phyloP scores from a whole-genome alignment of 2,797 vertebrate genomes.

The Neosilurus mollespiculum region DNA sequence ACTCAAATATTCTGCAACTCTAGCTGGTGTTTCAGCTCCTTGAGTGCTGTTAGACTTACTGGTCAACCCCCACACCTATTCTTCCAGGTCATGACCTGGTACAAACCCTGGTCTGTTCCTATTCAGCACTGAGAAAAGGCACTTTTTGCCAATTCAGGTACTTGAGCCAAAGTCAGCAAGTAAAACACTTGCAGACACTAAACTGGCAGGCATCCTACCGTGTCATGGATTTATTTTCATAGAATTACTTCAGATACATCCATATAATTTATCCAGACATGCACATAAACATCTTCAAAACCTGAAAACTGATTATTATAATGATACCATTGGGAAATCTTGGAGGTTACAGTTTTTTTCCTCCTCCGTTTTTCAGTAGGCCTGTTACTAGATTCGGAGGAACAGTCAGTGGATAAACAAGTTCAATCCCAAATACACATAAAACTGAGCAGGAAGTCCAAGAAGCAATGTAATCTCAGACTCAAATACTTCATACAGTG shows the following conservation, averaged over 20 bases:
- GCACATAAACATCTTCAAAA: slow-evolving; percentile 12
- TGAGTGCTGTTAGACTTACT: slow-evolving; percentile 1
- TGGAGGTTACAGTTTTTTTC: not conserved
- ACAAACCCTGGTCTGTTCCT: slow-evolving; percentile 42
- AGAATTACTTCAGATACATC: slow-evolving; percentile 1
- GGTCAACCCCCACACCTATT: not conserved
- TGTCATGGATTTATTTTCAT: not conserved
- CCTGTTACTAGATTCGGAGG: not conserved
- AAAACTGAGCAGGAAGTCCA: slow-evolving; percentile 9
- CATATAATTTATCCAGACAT: not conserved
- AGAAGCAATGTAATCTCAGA: not conserved
- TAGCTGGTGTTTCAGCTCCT: not conserved
- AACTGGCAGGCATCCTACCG: slow-evolving; percentile 4
- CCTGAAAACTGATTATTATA: not conserved
- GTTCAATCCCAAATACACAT: slow-evolving; percentile 13
- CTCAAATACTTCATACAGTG: not conserved
- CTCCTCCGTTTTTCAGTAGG: not conserved
- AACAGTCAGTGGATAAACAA: slow-evolving; percentile 29
- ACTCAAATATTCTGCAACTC: not conserved
- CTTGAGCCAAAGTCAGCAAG: slow-evolving; percentile 34
- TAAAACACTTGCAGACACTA: not conserved
- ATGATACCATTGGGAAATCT: not conserved
- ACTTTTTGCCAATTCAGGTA: not conserved
- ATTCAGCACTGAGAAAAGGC: not conserved
- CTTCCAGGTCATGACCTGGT: not conserved